Percentiles rank a stretch among this genome's conserved stretches.
These are phyloP conservation scores for Temnothorax curvispinosus DNA, from an alignment of 1,140 invertebrate genomes.

Conservation along the genomic window DNA sequence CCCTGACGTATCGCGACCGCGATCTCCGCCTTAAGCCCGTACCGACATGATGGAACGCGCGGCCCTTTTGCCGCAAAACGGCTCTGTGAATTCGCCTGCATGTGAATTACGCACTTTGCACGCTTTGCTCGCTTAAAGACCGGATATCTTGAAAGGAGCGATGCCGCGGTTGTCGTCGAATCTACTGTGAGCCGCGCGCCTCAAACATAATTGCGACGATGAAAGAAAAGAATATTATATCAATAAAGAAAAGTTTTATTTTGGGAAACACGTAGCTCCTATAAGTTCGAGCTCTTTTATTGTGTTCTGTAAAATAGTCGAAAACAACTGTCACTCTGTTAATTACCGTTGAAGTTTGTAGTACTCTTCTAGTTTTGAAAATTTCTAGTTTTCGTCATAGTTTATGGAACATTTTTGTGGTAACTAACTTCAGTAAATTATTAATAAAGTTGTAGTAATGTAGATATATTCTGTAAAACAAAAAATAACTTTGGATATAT, in stretches of 20 bases:
- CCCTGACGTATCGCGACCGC: constrained; percentile 67
- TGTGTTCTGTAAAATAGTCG: background rate
- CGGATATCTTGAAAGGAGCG: constrained; percentile 10
- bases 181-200: background rate
- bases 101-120: constrained; percentile 42
- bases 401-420: background rate
- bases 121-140: constrained; percentile 10
- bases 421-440: background rate
- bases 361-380: background rate
- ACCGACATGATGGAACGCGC: constrained; percentile 55
- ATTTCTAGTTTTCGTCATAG: background rate
- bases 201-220: background rate
- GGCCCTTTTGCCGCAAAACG: constrained; percentile 43
- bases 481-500: background rate
- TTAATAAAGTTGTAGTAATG: background rate
- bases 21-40: constrained; percentile 73
- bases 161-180: background rate
- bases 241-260: background rate
- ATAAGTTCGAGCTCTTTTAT: background rate
- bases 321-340: background rate
- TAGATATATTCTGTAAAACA: background rate
- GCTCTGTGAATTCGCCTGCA: constrained; percentile 1
- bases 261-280: background rate
- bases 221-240: background rate
- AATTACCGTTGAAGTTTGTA: constrained; percentile 6